Conservation (phyloP, 2,888 invertebrate genomes). For the Nephrotoma guestfalica region DNA sequence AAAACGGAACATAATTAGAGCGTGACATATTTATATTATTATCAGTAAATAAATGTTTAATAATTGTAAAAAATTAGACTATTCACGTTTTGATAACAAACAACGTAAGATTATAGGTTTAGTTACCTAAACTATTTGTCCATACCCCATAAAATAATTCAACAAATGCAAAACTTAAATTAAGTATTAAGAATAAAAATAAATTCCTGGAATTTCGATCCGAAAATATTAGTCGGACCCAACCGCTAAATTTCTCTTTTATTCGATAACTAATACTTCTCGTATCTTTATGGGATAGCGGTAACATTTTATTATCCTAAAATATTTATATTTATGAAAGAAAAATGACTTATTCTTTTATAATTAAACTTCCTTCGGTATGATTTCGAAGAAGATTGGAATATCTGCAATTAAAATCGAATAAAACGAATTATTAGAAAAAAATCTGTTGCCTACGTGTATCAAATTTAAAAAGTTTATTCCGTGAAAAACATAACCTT, state of each 20-base stretch:
- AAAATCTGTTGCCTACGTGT: conserved; percentile 2
- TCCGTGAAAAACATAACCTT: not conserved
- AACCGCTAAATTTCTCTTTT: conserved; percentile 59
- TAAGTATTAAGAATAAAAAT: conserved; percentile 80
- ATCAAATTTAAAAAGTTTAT: not conserved
- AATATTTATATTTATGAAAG: not conserved
- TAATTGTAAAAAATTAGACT: not conserved
- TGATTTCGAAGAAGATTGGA: not conserved
- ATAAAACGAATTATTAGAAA: not conserved
- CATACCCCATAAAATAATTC: conserved; percentile 85
- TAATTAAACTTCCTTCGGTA: not conserved
- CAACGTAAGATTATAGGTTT: not conserved
- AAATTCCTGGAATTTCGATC: conserved; percentile 89
- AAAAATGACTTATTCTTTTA: not conserved
- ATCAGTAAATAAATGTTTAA: not conserved
- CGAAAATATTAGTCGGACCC: conserved; percentile 76
- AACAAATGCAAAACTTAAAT: conserved; percentile 92
- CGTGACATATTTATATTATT: not conserved
- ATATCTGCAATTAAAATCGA: not conserved
- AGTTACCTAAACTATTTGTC: conserved; percentile 70
- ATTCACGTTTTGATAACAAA: not conserved
- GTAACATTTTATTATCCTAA: conserved; percentile 45
- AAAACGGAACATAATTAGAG: conserved; percentile 29
- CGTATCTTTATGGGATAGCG: conserved; percentile 60
- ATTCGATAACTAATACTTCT: conserved; percentile 46